Percentiles rank a stretch among this genome's conserved stretches.
phyloP scores from a whole-genome alignment of 2,113 vertebrate species.

The Cromileptes altivelis region DNA sequence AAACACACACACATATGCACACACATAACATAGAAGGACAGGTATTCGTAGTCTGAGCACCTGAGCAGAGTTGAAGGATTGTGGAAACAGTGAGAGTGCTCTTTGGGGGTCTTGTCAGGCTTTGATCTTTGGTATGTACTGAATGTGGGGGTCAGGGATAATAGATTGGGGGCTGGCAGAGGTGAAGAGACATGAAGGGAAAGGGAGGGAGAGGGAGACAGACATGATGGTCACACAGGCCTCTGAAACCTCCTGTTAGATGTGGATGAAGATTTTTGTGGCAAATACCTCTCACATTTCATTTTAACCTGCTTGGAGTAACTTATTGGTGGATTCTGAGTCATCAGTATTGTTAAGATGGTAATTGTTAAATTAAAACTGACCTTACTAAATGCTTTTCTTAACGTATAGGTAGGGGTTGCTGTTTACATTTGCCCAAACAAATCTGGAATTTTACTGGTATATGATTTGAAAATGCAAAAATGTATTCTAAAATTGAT shows the following conservation, averaged over 20 bases:
- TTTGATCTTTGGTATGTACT: slow-evolving; percentile 81
- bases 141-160: slow-evolving; percentile 77
- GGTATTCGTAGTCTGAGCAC: slow-evolving; percentile 53
- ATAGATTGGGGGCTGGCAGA: slow-evolving; percentile 66
- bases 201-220: neutral
- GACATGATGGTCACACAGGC: slow-evolving; percentile 31
- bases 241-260: slow-evolving; percentile 28
- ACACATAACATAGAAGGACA: slow-evolving; percentile 19
- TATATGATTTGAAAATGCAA: neutral
- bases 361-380: neutral
- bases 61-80: slow-evolving; percentile 61
- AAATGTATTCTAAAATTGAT: neutral
- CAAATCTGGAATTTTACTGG: neutral
- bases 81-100: slow-evolving; percentile 72
- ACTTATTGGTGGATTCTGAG: neutral
- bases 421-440: neutral
- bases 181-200: slow-evolving; percentile 65
- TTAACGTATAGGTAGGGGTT: neutral
- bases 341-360: neutral
- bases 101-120: slow-evolving; percentile 63
- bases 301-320: neutral
- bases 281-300: neutral
- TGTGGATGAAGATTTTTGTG: slow-evolving; percentile 1
- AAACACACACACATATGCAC: slow-evolving; percentile 5
- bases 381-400: neutral